Base-by-base conservation (phyloP, 2,888 invertebrate species). In the Nemoura dubitans region DNA sequence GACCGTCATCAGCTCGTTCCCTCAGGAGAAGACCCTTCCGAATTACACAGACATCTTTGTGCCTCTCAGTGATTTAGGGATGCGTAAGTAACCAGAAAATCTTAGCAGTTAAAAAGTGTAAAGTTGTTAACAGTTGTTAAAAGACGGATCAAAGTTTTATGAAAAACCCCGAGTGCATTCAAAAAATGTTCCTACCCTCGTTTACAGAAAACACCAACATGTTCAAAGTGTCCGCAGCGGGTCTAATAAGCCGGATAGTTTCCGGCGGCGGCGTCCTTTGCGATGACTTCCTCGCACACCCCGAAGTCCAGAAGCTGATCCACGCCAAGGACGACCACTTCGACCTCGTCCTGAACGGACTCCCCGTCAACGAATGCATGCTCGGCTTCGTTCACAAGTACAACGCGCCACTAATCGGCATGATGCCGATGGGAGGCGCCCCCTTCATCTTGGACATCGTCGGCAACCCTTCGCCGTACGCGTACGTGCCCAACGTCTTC, bases 21-120 rank as follows among this genome's bases (percentile, higher is more conserved):
- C 92, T 0, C 88, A 90, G 83, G 90, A 90, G 86, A 89, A 91
- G 0, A 89, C 90, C 10, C 89, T 90, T 29, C 88, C 90, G 0
- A 92, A 91, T 88, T 90, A 92, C 78, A 90, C 89, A 0, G 92
- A 92, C 85, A 89, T 92, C 5, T 85, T 87, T 77, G 26, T 88
- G 3, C 59, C 59, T n/a, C 14, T 14, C 5, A 43, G 2, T 43
- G 10, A 83, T 7, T n/a, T 25, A 3, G 36, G 5, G 6, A 83
- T 83, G 83, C 29, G 36, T 83, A 42, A 83, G 83, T 36, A 36
- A 6, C 5, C 36, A 36, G 10, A 6, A 36, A 36, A 6, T 36
- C 36, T 36, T 36, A 59, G 82, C 27, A 26, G 82, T 26, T 59
- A 14, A 5, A 3, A 43, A 0, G 14, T 83, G 2, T 42, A n/a